Conservation (phyloP, 2,797 vertebrate species). For the Syngnathus rostellatus region DNA sequence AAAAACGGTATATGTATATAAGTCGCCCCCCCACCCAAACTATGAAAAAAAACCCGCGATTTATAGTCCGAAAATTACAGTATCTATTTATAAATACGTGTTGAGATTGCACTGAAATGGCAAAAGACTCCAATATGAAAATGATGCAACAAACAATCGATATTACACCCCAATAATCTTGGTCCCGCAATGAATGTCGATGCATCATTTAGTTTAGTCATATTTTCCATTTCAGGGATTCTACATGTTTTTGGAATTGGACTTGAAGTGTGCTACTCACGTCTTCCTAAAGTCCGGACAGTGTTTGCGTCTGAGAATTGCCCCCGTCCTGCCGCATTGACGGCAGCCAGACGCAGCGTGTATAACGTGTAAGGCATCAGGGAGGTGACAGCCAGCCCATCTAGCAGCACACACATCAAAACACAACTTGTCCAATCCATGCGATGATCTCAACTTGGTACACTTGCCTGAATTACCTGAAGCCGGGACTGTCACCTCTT, state of each 20-base stretch:
- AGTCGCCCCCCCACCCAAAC: no score
- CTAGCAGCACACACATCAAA: constrained; percentile 33
- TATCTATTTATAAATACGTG: not conserved
- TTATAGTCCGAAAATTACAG: no score
- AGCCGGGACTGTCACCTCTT: constrained; percentile 22
- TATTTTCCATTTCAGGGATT: no score
- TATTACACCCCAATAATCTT: no score
- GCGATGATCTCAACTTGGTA: not conserved
- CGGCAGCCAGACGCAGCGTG: constrained; percentile 55
- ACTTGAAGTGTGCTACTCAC: constrained; percentile 48
- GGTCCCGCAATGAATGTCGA: no score
- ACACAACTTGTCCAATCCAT: not conserved
- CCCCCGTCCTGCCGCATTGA: constrained; percentile 57
- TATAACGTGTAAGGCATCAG: constrained; percentile 63
- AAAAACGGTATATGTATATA: no score
- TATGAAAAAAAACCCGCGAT: no score
- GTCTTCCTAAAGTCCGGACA: constrained; percentile 50
- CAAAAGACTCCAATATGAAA: no score
- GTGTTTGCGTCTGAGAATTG: constrained; percentile 43
- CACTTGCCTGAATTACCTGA: constrained; percentile 40
- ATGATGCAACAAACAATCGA: no score
- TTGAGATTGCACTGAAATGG: not conserved
- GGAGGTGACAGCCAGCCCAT: constrained; percentile 27
- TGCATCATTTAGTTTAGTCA: no score
- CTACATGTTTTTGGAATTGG: no score